These are phyloP conservation scores for Aplodontia rufa DNA, from an alignment of 2,113 vertebrate species.

Conservation along the genomic window DNA sequence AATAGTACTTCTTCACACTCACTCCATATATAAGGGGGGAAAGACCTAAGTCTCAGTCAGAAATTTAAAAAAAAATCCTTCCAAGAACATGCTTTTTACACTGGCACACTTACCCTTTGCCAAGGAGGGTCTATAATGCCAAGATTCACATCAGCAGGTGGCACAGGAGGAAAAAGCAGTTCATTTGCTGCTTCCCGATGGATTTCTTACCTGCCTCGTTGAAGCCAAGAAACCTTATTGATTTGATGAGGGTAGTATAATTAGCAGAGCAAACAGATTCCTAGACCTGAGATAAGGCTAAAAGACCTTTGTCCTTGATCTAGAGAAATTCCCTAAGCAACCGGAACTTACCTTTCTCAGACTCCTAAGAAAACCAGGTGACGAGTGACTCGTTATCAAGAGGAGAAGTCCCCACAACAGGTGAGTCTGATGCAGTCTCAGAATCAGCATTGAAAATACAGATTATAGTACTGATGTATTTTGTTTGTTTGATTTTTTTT, in stretches of 20 bases:
- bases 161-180: neutral
- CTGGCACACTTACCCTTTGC: neutral
- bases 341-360: neutral
- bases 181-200: neutral
- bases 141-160: neutral
- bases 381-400: neutral
- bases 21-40: neutral
- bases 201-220: neutral
- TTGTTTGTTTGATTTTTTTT: no score
- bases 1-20: neutral
- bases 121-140: neutral
- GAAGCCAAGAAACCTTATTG: neutral
- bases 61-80: neutral
- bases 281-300: neutral
- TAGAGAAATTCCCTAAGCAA: conserved; percentile 29
- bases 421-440: neutral
- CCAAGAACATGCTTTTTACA: neutral
- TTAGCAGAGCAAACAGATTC: conserved; percentile 37
- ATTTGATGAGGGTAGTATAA: neutral
- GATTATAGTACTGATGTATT: neutral
- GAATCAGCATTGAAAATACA: neutral
- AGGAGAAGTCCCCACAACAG: neutral
- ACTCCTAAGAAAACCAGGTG: neutral
- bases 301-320: conserved; percentile 21
- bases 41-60: neutral